Base-by-base conservation (phyloP, 2,113 vertebrate species). In the Sarotherodon lohbergeri region DNA sequence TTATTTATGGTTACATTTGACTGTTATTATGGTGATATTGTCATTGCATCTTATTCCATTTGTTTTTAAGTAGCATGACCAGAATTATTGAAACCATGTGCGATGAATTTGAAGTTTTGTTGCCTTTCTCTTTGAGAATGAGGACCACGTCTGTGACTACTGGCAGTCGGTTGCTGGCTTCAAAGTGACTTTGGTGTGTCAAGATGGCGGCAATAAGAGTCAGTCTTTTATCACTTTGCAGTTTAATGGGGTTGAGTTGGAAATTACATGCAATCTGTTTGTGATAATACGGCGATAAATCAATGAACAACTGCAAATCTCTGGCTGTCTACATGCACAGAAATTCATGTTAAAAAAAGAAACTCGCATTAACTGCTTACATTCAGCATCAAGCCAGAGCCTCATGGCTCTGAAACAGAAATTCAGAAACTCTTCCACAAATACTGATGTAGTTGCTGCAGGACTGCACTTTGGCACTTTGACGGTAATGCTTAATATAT, bases 1-100 rank as follows among this genome's bases (percentile, higher is more conserved):
- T 81, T 32, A 34, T 48, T 52, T 78, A n/a, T 78, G 73, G 17
- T 52, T 34, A 78, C 27, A 50, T 78, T 52, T 78, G 73, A 19
- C 17, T 32, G 29, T 32, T 78, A 9, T 52, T 0, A 34, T 52
- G 29, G 48, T 78, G 27, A 52, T 32, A 52, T 52, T 78, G 46
- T 78, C 19, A 52, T 34, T 78, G 17, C 48, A 52, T 78, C 11
- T 7, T 5, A 32, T 78, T 50, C 17, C 1, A 13, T 78, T 78
- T 78, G 46, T 34, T 50, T 46, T 78, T 78, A 50, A 78, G 27
- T 17, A 11, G 71, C 43, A 50, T 1, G 1, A 76, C 43, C 43
- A 76, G 41, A 76, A 17, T 17, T 76, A 48, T 48, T 76, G 24
- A 16, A 76, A 29, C 24, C 22, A 17, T 76, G 24, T 3, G 13